A percentile compares a stretch with the other conserved stretches of the same genome.
phyloP scores from a whole-genome alignment of 2,888 invertebrate genomes.

The Parnassius orleans region DNA sequence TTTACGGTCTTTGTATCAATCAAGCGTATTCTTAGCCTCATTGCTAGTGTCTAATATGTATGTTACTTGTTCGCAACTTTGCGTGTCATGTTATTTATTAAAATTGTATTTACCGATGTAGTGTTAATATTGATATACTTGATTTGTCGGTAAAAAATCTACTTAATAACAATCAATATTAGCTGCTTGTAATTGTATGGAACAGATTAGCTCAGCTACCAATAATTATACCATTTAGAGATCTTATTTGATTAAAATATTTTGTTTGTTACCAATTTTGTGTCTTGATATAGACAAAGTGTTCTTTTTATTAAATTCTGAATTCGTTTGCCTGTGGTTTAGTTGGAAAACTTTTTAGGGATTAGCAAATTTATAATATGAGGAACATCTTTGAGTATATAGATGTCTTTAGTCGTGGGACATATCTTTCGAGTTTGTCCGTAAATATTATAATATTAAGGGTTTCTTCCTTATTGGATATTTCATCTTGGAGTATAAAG shows the following conservation, averaged over 20 bases:
- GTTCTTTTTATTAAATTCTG: too few relatives aligned
- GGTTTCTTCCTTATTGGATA: too few relatives aligned
- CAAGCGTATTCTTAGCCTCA: too few relatives aligned
- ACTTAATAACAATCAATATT: constrained; percentile 19
- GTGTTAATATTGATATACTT: too few relatives aligned
- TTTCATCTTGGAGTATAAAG: too few relatives aligned
- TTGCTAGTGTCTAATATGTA: too few relatives aligned
- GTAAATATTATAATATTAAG: too few relatives aligned
- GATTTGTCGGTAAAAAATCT: constrained; percentile 7
- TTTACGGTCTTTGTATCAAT: background rate
- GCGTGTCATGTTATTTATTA: too few relatives aligned
- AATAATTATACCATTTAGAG: constrained; percentile 15
- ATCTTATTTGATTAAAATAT: constrained; percentile 17
- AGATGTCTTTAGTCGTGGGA: background rate
- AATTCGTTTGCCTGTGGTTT: background rate
- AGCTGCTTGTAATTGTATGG: constrained; percentile 13
- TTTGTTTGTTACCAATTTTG: constrained; percentile 22
- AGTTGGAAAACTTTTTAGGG: constrained; percentile 7
- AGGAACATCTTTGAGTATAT: constrained; percentile 4
- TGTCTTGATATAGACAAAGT: constrained; percentile 13
- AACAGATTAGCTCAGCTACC: background rate
- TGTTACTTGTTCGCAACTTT: too few relatives aligned
- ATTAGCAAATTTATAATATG: constrained; percentile 1
- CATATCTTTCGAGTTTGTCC: background rate
- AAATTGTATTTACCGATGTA: too few relatives aligned